These are phyloP conservation scores for Petrocephalus sullivani DNA, from an alignment of 2,797 vertebrate genomes.

Conservation along the genomic window DNA sequence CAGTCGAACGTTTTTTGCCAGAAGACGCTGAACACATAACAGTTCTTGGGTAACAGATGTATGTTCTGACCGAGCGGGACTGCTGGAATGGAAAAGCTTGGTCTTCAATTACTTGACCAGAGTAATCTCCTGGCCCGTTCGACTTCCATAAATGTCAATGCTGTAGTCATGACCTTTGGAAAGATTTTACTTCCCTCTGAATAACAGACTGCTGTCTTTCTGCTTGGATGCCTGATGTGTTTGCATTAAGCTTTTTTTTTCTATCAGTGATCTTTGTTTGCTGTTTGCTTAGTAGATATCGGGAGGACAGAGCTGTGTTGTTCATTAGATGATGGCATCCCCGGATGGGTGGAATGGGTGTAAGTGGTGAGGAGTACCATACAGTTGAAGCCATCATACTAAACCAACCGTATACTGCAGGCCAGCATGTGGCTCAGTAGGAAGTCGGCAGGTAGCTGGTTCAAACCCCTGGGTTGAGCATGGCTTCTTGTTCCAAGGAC, in stretches of 20 bases:
- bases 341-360: not conserved
- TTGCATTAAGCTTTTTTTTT: not conserved
- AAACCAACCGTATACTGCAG: not conserved
- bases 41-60: slow-evolving; percentile 18
- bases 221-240: not conserved
- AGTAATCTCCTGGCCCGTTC: not conserved
- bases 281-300: not conserved
- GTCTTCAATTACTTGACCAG: slow-evolving; percentile 1
- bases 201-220: not conserved
- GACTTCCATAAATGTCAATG: not conserved
- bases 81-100: not conserved
- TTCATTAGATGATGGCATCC: not conserved
- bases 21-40: not conserved
- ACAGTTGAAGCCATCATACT: not conserved
- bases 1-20: not conserved
- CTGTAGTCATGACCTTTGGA: slow-evolving; percentile 2
- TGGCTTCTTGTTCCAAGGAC: not conserved
- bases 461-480: not conserved
- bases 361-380: not conserved
- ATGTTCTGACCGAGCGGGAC: slow-evolving; percentile 23
- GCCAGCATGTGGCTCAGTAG: not conserved
- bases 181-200: slow-evolving; percentile 3
- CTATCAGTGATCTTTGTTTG: not conserved
- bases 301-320: not conserved
- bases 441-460: not conserved